A percentile compares a stretch with the other conserved stretches of the same genome.
phyloP scores from a whole-genome alignment of 37 sponge, comb jelly and placozoan genomes.

The Aphrocallistes beatrix region DNA sequence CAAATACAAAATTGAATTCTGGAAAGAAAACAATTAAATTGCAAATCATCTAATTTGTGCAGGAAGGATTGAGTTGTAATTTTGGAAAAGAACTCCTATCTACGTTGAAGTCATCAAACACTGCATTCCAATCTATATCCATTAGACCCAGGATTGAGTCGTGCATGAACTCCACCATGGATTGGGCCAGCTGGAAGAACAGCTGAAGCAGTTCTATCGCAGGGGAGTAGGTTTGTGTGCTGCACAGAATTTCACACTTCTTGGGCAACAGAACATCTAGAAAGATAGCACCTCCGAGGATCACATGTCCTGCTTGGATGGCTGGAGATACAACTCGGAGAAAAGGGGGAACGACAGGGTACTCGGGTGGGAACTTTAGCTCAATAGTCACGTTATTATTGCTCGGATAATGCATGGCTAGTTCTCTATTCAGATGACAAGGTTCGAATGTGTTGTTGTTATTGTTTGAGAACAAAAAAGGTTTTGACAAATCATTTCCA shows the following conservation, averaged over 20 bases:
- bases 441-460: no score
- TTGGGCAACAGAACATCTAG: neutral
- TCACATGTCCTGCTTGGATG: neutral
- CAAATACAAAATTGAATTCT: no score
- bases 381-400: neutral
- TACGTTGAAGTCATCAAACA: no score
- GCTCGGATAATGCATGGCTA: neutral
- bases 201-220: neutral
- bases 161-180: neutral
- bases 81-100: no score
- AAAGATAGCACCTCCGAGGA: neutral
- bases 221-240: neutral
- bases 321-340: neutral
- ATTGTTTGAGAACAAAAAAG: no score
- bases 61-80: no score
- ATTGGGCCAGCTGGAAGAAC: neutral
- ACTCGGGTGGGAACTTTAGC: neutral
- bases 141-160: neutral
- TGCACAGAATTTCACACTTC: neutral
- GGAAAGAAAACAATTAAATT: no score
- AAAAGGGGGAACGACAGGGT: neutral
- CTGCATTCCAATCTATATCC: neutral
- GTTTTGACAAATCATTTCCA: no score
- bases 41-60: no score
- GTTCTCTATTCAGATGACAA: neutral